These are phyloP conservation scores for Notolepis coatsorum DNA, from an alignment of 2,797 vertebrate genomes.

Conservation along the genomic window DNA sequence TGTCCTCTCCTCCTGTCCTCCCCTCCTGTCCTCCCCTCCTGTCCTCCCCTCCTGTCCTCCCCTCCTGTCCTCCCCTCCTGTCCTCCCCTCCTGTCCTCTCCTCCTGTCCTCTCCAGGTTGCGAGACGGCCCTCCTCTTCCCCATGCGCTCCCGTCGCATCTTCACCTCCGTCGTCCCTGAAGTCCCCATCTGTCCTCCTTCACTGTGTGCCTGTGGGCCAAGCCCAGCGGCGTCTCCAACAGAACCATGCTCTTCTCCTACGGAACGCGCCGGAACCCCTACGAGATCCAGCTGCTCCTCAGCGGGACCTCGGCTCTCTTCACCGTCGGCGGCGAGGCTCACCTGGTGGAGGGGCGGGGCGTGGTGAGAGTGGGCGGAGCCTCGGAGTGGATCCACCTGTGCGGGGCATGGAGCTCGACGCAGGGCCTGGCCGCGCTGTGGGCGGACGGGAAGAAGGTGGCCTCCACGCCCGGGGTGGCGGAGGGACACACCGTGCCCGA, in stretches of 20 bases:
- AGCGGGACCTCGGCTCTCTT: conserved; percentile 76
- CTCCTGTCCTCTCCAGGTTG: conserved; percentile 80
- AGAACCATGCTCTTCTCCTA: conserved; percentile 94
- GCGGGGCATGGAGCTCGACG: conserved; percentile 87
- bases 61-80: conserved; percentile 10
- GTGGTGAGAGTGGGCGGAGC: conserved; percentile 61
- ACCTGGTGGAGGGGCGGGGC: conserved; percentile 74
- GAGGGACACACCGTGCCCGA: conserved; percentile 80
- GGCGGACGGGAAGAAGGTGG: conserved; percentile 79
- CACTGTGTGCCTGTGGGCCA: conserved; percentile 92
- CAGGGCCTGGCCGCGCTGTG: conserved; percentile 85
- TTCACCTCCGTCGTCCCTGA: conserved; percentile 85
- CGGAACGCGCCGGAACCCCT: conserved; percentile 87
- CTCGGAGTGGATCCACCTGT: conserved; percentile 87
- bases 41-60: neutral
- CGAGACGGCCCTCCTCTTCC: conserved; percentile 91
- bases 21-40: neutral
- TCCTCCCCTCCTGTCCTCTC: neutral
- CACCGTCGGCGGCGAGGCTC: conserved; percentile 81
- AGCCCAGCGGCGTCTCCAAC: conserved; percentile 85
- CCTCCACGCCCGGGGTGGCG: conserved; percentile 71
- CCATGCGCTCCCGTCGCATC: conserved; percentile 93
- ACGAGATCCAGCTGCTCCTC: conserved; percentile 92
- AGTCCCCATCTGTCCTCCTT: conserved; percentile 81
- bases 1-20: neutral